Evolutionary conservation across 2,888 invertebrate genomes (phyloP).

Genomic region (Macrosoma leucophasiata): DNA sequence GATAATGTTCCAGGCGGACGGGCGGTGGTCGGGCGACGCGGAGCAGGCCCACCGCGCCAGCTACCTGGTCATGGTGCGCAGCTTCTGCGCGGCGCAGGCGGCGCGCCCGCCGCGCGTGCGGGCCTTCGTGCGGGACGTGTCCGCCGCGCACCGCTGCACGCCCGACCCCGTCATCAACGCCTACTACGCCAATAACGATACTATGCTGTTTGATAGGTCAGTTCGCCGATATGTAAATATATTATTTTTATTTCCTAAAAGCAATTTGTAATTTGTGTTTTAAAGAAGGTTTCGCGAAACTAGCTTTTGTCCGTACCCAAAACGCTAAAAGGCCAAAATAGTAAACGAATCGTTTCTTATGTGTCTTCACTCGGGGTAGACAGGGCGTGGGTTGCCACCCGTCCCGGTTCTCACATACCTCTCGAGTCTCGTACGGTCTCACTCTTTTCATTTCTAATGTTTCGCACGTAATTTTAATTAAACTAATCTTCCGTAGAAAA

Average conservation of each 20-base stretch:
- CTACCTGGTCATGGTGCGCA: constrained; percentile 35
- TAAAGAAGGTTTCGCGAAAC: too few species aligned
- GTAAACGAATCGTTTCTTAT: too few species aligned
- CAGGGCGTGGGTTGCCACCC: too few species aligned
- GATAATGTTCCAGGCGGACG: constrained; percentile 5
- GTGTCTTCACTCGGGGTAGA: too few species aligned
- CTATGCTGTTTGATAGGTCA: constrained; percentile 64
- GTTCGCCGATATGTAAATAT: too few species aligned
- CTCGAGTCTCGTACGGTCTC: not conserved
- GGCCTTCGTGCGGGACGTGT: constrained; percentile 4
- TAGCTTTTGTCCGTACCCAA: too few species aligned
- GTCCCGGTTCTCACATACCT: constrained; percentile 7
- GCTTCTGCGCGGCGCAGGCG: constrained; percentile 20
- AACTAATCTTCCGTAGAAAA: constrained; percentile 32
- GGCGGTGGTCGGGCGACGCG: not conserved
- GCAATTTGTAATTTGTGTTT: too few species aligned
- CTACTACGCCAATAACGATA: constrained; percentile 44
- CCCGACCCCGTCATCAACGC: constrained; percentile 45
- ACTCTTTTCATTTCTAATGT: not conserved
- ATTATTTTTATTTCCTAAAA: too few species aligned
- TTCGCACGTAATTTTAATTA: too few species aligned
- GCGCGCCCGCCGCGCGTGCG: constrained; percentile 14
- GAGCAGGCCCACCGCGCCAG: constrained; percentile 12
- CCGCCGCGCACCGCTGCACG: constrained; percentile 16
- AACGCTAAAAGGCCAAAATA: too few species aligned